phyloP scores from a whole-genome alignment of 1,140 invertebrate species.

The Leptinotarsa texana region DNA sequence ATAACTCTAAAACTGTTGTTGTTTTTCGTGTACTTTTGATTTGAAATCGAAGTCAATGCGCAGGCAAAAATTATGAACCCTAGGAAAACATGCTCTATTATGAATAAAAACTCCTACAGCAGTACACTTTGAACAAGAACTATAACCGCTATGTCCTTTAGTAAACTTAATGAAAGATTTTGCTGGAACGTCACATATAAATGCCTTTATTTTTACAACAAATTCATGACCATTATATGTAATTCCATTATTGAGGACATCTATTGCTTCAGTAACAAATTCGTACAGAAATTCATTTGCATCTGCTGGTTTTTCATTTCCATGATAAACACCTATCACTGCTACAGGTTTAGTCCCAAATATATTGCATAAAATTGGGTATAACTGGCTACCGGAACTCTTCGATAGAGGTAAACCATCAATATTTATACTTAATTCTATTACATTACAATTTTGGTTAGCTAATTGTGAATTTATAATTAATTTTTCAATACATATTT shows the following conservation, averaged over 20 bases:
- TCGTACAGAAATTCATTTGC: neutral
- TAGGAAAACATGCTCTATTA: conserved; percentile 14
- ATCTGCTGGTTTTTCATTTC: neutral
- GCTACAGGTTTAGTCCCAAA: neutral
- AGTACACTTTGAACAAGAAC: neutral
- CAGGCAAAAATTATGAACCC: neutral
- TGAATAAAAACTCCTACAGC: neutral
- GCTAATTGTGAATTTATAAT: neutral
- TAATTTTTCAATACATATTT: neutral
- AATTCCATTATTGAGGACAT: conserved; percentile 10
- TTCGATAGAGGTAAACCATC: conserved; percentile 3
- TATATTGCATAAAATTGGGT: conserved; percentile 1
- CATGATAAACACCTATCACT: conserved; percentile 5
- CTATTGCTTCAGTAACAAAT: conserved; percentile 5
- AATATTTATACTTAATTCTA: conserved; percentile 11
- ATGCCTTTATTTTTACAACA: conserved; percentile 5
- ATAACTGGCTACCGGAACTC: neutral
- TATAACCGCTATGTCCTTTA: conserved; percentile 7
- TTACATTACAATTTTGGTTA: neutral
- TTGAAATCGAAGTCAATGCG: neutral
- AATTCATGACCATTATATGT: neutral
- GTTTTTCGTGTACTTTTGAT: neutral
- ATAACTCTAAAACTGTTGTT: conserved; percentile 8
- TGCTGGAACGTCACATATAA: conserved; percentile 15
- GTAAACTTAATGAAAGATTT: conserved; percentile 4